Base-by-base conservation (phyloP, 2,113 vertebrate species). In the Hystrix brachyura region DNA sequence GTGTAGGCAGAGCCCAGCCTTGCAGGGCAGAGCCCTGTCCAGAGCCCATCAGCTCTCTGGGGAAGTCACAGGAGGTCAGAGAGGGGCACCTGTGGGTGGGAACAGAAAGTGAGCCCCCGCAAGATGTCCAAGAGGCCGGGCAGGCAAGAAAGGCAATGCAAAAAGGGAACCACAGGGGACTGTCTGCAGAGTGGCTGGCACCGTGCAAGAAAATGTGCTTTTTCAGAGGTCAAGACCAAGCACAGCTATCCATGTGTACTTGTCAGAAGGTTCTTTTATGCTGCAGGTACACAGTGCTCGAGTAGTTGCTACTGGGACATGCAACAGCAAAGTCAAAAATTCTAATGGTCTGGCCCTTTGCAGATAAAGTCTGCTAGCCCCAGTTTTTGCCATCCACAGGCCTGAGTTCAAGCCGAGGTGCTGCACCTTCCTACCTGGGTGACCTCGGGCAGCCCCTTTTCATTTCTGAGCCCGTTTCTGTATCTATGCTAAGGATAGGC, bases 171-270 rank as follows among this genome's bases (percentile, higher is more conserved):
- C 18, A 1, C 19, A 5, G 15, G 18, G 46, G 7, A 19, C 46
- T 17, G 5, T 53, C 55, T 15, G 38, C 23, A 18, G 79, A 67
- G 23, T 7, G 1, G 25, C 34, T 32, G 11, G 46, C 13, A 23
- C 34, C 0, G 0, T 0, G 0, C 17, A 53, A 53, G 79, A 65
- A 60, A 88, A 1, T 1, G 8, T 7, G n/a, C 6, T 19, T 69
- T 81, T 48, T 29, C 14, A 27, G 29, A n/a, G 25, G 11, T 74
- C 57, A 60, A 19, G 32, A 60, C 62, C 69, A 48, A 65, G 32
- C 3, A 29, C 1, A 14, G 32, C 48, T 53, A 59, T 27, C 18
- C 1, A 1, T 6, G 2, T 14, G 15, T 34, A 8, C 74, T 60
- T 5, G 0, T 4, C 6, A 5, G 14, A 25, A 25, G 57, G 34